Conservation (phyloP, 2,888 invertebrate genomes). For the Harpagoxenus sublaevis region DNA sequence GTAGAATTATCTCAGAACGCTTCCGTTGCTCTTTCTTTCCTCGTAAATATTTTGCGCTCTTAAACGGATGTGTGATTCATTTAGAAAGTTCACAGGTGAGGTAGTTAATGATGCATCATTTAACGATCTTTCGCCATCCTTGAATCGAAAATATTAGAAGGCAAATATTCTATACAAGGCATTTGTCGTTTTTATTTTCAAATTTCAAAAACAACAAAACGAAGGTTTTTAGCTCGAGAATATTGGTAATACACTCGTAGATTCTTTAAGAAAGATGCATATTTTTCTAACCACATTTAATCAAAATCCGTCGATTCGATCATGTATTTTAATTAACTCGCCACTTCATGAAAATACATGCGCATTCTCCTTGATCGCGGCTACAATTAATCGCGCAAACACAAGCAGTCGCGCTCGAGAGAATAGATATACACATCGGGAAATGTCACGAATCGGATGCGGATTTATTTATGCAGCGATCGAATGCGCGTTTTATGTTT, state of each 20-base stretch:
- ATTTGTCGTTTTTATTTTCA: not conserved
- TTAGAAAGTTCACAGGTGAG: not conserved
- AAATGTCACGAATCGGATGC: constrained; percentile 25
- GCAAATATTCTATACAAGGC: not conserved
- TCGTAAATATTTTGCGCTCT: constrained; percentile 1
- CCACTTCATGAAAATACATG: constrained; percentile 12
- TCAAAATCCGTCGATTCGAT: not conserved
- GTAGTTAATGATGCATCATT: not conserved
- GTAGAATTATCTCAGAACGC: not conserved
- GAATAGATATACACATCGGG: not conserved
- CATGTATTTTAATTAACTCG: constrained; percentile 24
- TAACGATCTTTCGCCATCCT: not conserved
- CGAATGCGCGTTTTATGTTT: constrained; percentile 51
- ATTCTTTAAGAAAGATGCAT: constrained; percentile 1
- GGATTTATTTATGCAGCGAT: constrained; percentile 52
- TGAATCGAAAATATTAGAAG: not conserved
- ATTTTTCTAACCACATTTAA: constrained; percentile 9
- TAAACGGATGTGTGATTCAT: not conserved
- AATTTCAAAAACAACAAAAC: not conserved
- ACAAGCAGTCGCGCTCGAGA: constrained; percentile 1
- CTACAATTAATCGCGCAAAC: constrained; percentile 46
- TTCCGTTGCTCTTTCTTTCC: not conserved
- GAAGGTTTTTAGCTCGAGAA: not conserved
- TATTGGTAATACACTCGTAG: not conserved
- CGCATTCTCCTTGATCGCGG: constrained; percentile 26